A percentile compares a stretch with the other conserved stretches of the same genome.
Conservation (phyloP, 2,113 vertebrate species). For the Pantherophis guttatus region DNA sequence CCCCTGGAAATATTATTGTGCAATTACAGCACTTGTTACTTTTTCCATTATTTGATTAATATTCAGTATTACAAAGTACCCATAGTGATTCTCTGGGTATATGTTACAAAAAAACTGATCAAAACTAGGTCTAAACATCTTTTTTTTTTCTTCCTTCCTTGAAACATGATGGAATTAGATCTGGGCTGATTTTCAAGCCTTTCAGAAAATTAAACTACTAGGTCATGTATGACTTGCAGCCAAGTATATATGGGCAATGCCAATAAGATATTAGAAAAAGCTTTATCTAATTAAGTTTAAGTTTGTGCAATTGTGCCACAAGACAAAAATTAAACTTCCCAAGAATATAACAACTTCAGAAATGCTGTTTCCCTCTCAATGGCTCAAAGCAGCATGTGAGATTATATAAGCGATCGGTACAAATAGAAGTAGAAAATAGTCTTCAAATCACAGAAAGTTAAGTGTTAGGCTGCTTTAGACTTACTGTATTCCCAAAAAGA, state of each 20-base stretch:
- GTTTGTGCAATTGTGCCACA: background rate
- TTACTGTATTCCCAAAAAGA: background rate
- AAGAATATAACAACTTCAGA: background rate
- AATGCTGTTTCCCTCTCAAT: background rate
- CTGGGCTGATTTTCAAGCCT: background rate
- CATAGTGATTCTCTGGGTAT: background rate
- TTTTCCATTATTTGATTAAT: slow-evolving; percentile 21
- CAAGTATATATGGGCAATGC: background rate
- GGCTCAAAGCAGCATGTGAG: background rate
- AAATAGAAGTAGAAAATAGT: background rate
- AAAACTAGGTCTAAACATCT: background rate
- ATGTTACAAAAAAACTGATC: background rate
- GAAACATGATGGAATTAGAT: background rate
- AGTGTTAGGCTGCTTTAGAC: background rate
- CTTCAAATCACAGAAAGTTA: background rate
- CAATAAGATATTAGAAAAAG: background rate
- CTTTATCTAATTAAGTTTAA: background rate
- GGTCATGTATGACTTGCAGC: background rate
- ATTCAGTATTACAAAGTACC: slow-evolving; percentile 4
- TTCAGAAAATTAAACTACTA: background rate
- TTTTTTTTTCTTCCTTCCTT: background rate
- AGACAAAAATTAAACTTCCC: background rate
- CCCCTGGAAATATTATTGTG: background rate
- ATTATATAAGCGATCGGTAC: background rate
- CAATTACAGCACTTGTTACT: background rate